Conservation (phyloP, 2,888 invertebrate species). For the Melitaea athalia region DNA sequence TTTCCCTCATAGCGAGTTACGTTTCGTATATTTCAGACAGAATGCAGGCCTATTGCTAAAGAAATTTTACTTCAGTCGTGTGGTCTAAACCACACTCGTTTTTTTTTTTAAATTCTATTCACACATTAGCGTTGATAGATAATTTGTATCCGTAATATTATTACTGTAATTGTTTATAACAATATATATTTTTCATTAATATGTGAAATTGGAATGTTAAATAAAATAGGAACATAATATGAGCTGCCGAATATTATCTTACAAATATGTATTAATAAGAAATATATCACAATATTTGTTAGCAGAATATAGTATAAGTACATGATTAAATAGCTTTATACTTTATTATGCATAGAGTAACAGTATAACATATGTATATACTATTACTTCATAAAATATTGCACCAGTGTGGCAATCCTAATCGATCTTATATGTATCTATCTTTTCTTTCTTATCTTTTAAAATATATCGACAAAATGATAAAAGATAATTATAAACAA, state of each 20-base stretch:
- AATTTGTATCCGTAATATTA: not conserved
- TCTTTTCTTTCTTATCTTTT: not conserved
- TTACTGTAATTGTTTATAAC: too few relatives aligned
- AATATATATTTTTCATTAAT: too few relatives aligned
- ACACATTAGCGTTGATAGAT: not conserved
- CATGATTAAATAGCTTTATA: too few relatives aligned
- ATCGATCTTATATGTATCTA: not conserved
- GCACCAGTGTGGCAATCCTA: not conserved
- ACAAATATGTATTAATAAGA: not conserved
- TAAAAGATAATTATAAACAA: not conserved
- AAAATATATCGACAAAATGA: not conserved
- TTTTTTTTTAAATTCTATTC: not conserved
- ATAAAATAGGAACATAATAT: slow-evolving; percentile 10
- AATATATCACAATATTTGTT: not conserved
- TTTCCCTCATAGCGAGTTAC: too few relatives aligned
- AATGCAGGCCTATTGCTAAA: too few relatives aligned
- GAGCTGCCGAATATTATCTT: slow-evolving; percentile 2
- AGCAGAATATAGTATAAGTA: too few relatives aligned
- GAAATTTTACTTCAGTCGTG: too few relatives aligned
- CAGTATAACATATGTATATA: not conserved
- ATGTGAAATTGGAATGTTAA: not conserved
- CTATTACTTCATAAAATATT: not conserved
- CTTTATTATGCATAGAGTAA: not conserved
- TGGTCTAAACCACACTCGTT: too few relatives aligned
- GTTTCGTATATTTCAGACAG: too few relatives aligned